Evolutionary conservation across 2,113 vertebrate genomes (phyloP).

Genomic region (Microtus ochrogaster): DNA sequence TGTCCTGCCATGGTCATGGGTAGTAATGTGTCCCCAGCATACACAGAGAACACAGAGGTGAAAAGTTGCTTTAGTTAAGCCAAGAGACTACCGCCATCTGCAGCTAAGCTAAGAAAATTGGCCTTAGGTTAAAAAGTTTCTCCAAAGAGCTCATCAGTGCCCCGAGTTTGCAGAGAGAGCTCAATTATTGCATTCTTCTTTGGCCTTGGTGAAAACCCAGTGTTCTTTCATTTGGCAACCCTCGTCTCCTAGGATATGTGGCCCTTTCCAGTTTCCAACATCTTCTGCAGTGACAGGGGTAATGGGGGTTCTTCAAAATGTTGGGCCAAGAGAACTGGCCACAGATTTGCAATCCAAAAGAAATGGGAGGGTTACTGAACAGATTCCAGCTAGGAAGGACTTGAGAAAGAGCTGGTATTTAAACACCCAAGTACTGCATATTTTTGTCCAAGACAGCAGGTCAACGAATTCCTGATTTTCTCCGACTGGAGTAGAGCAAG

Average conservation of each 20-base stretch:
- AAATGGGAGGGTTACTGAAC: slow-evolving; percentile 40
- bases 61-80: neutral
- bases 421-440: neutral
- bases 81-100: slow-evolving; percentile 4
- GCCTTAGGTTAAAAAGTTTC: slow-evolving; percentile 49
- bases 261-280: slow-evolving; percentile 56
- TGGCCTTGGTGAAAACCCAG: slow-evolving; percentile 3
- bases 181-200: slow-evolving; percentile 49
- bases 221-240: slow-evolving; percentile 62
- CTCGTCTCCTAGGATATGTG: slow-evolving; percentile 64
- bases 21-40: neutral
- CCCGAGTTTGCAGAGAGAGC: slow-evolving; percentile 43
- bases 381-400: slow-evolving; percentile 54
- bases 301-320: slow-evolving; percentile 44
- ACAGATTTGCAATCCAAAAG: slow-evolving; percentile 63
- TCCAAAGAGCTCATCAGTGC: slow-evolving; percentile 3
- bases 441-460: neutral
- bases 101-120: slow-evolving; percentile 22
- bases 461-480: slow-evolving; percentile 12
- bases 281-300: slow-evolving; percentile 68
- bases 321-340: slow-evolving; percentile 67
- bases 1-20: neutral
- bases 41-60: neutral
- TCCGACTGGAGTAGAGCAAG: neutral
- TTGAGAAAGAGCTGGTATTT: slow-evolving; percentile 44